Evolutionary conservation across 2,888 invertebrate genomes (phyloP), one percentile per base, ranked within the genome.

Genomic region (Fragum fragum): DNA sequence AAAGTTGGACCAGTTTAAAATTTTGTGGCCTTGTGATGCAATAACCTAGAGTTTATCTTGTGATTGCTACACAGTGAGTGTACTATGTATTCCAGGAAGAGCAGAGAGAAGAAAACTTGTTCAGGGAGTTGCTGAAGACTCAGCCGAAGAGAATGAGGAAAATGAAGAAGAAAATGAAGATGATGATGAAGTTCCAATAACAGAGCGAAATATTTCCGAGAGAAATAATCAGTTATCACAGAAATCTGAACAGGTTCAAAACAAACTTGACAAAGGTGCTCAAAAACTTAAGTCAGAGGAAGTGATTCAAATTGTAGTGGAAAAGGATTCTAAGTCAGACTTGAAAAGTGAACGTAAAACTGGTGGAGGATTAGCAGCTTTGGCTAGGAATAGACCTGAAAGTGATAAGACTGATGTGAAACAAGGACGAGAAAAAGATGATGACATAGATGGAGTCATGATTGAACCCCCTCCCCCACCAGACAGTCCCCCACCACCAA

Each of bases 81-180:
- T 16, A 59, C 28, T 69, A 47, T 6, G 16, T 42, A 55, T 79
- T 76, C 14, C 71, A 87, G 87, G 77, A 53, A 79, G 73, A 57
- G 66, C 66, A 66, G 81, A 79, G n/a, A 81, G 87, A 23, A 73
- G 86, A 6, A 90, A 87, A 47, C 80, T 92, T 29, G 90, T 86
- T 23, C 92, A 92, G 66, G 92, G 92, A 76, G 88, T 92, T 9
- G 86, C 81, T n/a, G 92, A 91, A 55, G 89, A 91, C 11, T 86
- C 83, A 1, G 83, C 74, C 16, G 88, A 79, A 26, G 87, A 90
- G 28, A 88, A 89, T 18, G 84, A 85, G 39, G 86, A 81, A 28
- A 87, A 90, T 52, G 88, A 71, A 55, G 84, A 87, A 32, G 87
- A 88, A 28, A 73, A 85, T 42, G 85, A 87, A 52, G 87, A 88